A percentile compares a stretch with the other conserved stretches of the same genome.
phyloP scores from a whole-genome alignment of 2,797 vertebrate genomes.

The Microctenopoma steveboyesi region DNA sequence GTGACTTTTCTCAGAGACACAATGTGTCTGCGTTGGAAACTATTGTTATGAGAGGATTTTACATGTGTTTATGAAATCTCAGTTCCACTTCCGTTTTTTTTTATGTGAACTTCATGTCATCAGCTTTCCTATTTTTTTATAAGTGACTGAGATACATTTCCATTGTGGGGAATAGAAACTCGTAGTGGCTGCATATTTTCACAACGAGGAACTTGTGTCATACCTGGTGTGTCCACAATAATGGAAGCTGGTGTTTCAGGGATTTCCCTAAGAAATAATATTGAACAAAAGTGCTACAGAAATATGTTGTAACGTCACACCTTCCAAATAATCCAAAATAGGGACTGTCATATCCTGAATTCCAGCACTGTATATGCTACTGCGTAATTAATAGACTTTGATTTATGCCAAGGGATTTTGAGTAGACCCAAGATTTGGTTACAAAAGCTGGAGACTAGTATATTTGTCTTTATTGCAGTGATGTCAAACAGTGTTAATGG shows the following conservation, averaged over 20 bases:
- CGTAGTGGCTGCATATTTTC: conserved; percentile 5
- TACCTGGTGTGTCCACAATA: background rate
- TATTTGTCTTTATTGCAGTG: conserved; percentile 33
- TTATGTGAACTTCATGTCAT: conserved; percentile 23
- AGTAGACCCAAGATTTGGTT: conserved; percentile 32
- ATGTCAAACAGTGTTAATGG: conserved; percentile 29
- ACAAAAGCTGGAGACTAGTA: conserved; percentile 66
- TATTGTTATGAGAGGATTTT: conserved; percentile 26
- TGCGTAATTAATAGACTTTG: background rate
- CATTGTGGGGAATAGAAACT: conserved; percentile 21
- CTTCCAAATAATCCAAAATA: background rate
- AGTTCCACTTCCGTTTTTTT: conserved; percentile 43
- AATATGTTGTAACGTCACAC: conserved; percentile 1
- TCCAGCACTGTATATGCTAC: background rate
- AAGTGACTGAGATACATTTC: conserved; percentile 30
- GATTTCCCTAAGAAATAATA: background rate
- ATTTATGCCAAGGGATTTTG: conserved; percentile 22
- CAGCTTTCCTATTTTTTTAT: conserved; percentile 39
- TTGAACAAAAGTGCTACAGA: background rate
- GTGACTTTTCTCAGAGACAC: conserved; percentile 29
- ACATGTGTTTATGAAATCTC: conserved; percentile 62
- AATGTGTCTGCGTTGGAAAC: conserved; percentile 39
- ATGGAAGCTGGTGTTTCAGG: conserved; percentile 8
- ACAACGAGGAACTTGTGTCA: conserved; percentile 16
- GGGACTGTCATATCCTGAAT: background rate